Conservation (phyloP, 2,113 vertebrate genomes). For the Perognathus longimembris region DNA sequence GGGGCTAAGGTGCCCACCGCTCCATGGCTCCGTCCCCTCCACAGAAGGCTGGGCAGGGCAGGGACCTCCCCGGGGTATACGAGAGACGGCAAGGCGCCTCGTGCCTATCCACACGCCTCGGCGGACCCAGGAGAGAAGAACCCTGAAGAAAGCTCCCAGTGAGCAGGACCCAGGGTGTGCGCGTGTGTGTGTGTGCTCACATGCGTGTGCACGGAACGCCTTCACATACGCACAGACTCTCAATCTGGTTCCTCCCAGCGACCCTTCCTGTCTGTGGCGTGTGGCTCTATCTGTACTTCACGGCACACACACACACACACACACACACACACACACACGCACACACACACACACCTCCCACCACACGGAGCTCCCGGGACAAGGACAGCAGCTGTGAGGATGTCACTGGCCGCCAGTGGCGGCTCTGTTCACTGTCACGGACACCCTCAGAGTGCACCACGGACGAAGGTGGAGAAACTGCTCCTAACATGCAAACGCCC, state of each 20-base stretch:
- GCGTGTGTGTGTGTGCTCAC: too few relatives aligned
- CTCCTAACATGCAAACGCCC: fast-evolving
- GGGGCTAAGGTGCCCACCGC: neutral
- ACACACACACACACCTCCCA: neutral
- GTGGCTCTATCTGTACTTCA: too few relatives aligned
- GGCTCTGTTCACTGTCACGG: fast-evolving
- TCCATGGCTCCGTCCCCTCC: too few relatives aligned
- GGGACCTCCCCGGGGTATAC: too few relatives aligned
- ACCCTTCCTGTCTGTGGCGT: neutral
- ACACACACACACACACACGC: too few relatives aligned
- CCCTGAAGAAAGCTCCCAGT: fast-evolving
- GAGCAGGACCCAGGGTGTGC: too few relatives aligned
- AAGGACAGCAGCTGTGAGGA: neutral
- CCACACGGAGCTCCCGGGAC: fast-evolving
- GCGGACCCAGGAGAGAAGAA: neutral
- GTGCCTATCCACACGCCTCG: fast-evolving
- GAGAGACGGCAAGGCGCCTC: neutral
- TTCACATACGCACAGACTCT: neutral
- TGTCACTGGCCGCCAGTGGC: fast-evolving
- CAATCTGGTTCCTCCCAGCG: too few relatives aligned
- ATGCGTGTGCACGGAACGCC: fast-evolving
- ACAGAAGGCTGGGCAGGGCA: neutral
- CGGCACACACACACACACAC: fast-evolving
- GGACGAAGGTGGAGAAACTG: neutral
- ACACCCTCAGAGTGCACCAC: fast-evolving